Evolutionary conservation across 2,797 vertebrate genomes (phyloP), one percentile per base, ranked within the genome.

Genomic region (Sarcophilus harrisii): DNA sequence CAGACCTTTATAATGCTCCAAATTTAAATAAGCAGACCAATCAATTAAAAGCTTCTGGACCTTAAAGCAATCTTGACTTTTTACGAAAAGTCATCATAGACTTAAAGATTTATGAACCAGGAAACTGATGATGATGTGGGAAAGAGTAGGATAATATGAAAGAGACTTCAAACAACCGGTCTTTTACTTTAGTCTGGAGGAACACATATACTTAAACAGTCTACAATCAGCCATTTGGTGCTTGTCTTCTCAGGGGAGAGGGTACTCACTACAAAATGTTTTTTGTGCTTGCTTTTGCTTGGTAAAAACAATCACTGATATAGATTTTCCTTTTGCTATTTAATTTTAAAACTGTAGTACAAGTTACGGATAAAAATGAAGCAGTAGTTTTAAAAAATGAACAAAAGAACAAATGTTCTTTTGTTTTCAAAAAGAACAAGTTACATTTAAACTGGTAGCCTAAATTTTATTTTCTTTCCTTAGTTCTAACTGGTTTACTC

Each of bases 11-110:
- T 93, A 58, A 92, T 57, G 29, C 24, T 92, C 90, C 18, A 90
- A 91, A 66, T 95, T 96, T 95, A 95, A 62, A 93, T 32, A 93
- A 93, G 59, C n/a, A 94, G 81, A 5, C n/a, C 57, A 57, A 95
- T 95, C 92, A 96, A 91, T 96, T 94, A 95, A 96, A 96, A 96
- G n/a, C 45, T 89, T 91, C 30, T 93, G 58, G 59, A 90, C 28
- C 5, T 30, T 16, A 9, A 54, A 93, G 49, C 59, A 95, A 93
- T 58, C 55, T 0, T 57, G 14, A 81, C 91, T 91, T 90, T 52
- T 95, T 54, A 91, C 16, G 24, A 89, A 66, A 95, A 93, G 9
- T 66, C 21, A 57, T 93, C 57, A 94, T 87, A 45, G 93, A 0
- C 18, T 94, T 81, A 92, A 96, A 95, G 91, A 93, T 60, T 11